These are phyloP conservation scores for Brachionichthys hirsutus DNA, from an alignment of 2,113 vertebrate species.

Conservation along the genomic window DNA sequence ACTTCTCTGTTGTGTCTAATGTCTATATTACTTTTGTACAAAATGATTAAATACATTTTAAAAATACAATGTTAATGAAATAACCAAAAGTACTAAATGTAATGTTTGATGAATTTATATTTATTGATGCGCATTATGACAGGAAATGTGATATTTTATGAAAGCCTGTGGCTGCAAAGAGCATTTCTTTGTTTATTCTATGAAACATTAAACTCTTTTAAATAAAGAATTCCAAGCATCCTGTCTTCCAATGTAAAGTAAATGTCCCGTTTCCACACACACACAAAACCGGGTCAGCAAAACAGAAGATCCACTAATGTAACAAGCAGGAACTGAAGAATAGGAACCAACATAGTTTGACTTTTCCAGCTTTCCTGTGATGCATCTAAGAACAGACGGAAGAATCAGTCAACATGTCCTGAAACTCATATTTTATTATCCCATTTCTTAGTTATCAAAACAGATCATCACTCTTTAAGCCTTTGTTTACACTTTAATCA, in stretches of 20 bases:
- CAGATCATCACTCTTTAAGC: constrained; percentile 39
- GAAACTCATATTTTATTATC: constrained; percentile 68
- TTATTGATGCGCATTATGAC: neutral
- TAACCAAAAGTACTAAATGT: constrained; percentile 27
- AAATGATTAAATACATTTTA: constrained; percentile 16
- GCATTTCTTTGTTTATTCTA: neutral
- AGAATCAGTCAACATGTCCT: constrained; percentile 39
- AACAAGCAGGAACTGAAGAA: too few species aligned
- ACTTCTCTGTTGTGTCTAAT: neutral
- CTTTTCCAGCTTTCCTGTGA: neutral
- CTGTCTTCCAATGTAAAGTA: neutral
- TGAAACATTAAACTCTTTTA: neutral
- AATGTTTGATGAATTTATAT: constrained; percentile 37
- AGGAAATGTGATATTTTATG: constrained; percentile 14
- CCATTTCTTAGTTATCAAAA: constrained; percentile 43
- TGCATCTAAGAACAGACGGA: constrained; percentile 25
- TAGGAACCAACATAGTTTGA: too few species aligned
- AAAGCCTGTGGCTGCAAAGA: neutral
- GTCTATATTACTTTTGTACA: neutral
- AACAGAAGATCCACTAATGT: too few species aligned
- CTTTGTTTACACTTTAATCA: constrained; percentile 35
- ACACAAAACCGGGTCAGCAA: neutral
- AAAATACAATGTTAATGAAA: constrained; percentile 41
- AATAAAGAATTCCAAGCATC: neutral
- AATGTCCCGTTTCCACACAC: neutral